These are phyloP conservation scores for Caenorhabditis sinica DNA, from an alignment of 2,888 invertebrate genomes.

Conservation along the genomic window DNA sequence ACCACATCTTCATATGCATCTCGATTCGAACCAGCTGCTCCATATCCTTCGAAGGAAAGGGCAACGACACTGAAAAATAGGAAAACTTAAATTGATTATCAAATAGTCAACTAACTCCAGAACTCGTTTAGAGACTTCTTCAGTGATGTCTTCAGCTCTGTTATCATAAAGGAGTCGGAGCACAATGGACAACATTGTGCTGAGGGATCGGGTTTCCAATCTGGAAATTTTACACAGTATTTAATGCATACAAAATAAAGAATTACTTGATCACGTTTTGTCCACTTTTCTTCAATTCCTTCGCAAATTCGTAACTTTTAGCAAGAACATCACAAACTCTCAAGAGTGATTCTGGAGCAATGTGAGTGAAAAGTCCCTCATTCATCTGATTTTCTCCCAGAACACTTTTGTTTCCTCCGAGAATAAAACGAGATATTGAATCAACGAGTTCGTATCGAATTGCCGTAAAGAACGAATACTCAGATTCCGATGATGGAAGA, in stretches of 20 bases:
- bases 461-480: conserved; percentile 88
- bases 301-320: conserved; percentile 75
- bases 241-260: not conserved
- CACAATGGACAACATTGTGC: conserved; percentile 71
- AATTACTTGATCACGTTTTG: conserved; percentile 68
- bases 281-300: conserved; percentile 75
- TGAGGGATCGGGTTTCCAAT: conserved; percentile 68
- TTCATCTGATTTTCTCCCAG: conserved; percentile 8
- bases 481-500: conserved; percentile 87
- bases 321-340: conserved; percentile 74
- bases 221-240: conserved; percentile 46
- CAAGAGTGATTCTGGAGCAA: conserved; percentile 59
- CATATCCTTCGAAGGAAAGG: conserved; percentile 64
- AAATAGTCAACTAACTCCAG: conserved; percentile 39
- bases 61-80: conserved; percentile 64
- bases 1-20: conserved; percentile 67
- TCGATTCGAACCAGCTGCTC: conserved; percentile 61
- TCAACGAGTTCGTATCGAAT: conserved; percentile 98
- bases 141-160: conserved; percentile 57
- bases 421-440: conserved; percentile 97
- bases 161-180: conserved; percentile 67
- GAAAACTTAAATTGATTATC: not conserved
- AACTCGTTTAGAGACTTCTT: conserved; percentile 63
- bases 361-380: conserved; percentile 58
- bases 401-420: conserved; percentile 86